These are phyloP conservation scores for Drosophila tsacasi DNA, from an alignment of 1,140 invertebrate genomes.

Conservation along the genomic window DNA sequence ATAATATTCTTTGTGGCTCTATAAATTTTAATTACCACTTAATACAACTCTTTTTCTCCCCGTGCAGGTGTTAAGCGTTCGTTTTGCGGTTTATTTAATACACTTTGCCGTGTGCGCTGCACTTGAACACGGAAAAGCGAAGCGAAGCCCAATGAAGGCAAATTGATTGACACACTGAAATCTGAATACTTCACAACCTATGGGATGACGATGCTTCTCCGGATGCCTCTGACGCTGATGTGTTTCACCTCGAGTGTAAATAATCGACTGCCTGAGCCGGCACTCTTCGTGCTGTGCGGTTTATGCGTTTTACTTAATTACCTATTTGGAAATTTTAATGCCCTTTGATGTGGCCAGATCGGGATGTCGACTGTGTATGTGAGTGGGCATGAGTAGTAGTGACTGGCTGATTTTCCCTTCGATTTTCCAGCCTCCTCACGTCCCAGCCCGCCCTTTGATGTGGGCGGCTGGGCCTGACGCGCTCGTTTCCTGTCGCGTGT, in stretches of 20 bases:
- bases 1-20: not conserved
- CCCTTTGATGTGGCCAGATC: constrained; percentile 73
- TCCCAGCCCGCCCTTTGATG: constrained; percentile 53
- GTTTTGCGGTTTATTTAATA: constrained; percentile 81
- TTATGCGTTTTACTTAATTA: constrained; percentile 84
- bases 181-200: constrained; percentile 16
- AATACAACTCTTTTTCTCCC: not conserved
- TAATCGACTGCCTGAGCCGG: constrained; percentile 59
- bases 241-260: constrained; percentile 60
- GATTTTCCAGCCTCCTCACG: constrained; percentile 18
- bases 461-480: constrained; percentile 61
- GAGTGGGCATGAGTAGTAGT: not conserved
- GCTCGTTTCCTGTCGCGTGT: constrained; percentile 62
- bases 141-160: constrained; percentile 43
- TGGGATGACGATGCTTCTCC: not conserved
- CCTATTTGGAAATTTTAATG: constrained; percentile 78
- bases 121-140: constrained; percentile 35
- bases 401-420: constrained; percentile 30
- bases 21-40: not conserved
- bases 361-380: not conserved
- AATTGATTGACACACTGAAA: constrained; percentile 68
- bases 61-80: constrained; percentile 61
- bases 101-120: constrained; percentile 67
- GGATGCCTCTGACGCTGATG: not conserved
- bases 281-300: constrained; percentile 57